Evolutionary conservation across 2,888 invertebrate species (phyloP).

Genomic region (Tribolium freemani): DNA sequence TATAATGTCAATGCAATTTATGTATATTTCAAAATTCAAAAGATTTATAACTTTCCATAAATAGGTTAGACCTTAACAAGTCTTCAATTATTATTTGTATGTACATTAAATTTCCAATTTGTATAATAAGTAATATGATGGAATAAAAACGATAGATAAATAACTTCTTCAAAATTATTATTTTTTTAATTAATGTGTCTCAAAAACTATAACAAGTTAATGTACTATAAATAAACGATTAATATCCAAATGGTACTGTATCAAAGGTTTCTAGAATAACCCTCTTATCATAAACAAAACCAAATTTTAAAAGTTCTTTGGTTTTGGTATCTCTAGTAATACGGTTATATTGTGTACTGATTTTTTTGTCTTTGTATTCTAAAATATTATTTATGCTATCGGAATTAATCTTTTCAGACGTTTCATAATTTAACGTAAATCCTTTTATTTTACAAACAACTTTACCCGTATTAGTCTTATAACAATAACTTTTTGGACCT

Average conservation of each 20-base stretch:
- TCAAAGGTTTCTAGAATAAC: constrained; percentile 25
- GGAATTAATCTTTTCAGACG: constrained; percentile 17
- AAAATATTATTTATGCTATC: constrained; percentile 25
- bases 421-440: constrained; percentile 30
- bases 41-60: constrained; percentile 36
- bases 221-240: constrained; percentile 30
- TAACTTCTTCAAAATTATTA: constrained; percentile 35
- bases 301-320: constrained; percentile 26
- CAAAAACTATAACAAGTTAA: constrained; percentile 38
- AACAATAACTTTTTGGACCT: constrained; percentile 27
- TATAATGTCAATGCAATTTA: constrained; percentile 12
- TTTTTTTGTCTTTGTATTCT: constrained; percentile 24
- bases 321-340: constrained; percentile 26
- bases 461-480: constrained; percentile 22
- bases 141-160: constrained; percentile 37
- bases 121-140: constrained; percentile 37
- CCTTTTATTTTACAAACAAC: constrained; percentile 32
- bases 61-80: constrained; percentile 34
- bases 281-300: too few relatives aligned
- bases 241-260: constrained; percentile 30
- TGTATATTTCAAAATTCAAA: constrained; percentile 33
- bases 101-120: constrained; percentile 35
- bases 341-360: constrained; percentile 17
- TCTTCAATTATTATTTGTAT: constrained; percentile 32
- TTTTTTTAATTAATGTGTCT: constrained; percentile 30